A percentile compares a stretch with the other conserved stretches of the same genome.
phyloP scores from a whole-genome alignment of 2,113 vertebrate species.

The Proterorhinus semilunaris region DNA sequence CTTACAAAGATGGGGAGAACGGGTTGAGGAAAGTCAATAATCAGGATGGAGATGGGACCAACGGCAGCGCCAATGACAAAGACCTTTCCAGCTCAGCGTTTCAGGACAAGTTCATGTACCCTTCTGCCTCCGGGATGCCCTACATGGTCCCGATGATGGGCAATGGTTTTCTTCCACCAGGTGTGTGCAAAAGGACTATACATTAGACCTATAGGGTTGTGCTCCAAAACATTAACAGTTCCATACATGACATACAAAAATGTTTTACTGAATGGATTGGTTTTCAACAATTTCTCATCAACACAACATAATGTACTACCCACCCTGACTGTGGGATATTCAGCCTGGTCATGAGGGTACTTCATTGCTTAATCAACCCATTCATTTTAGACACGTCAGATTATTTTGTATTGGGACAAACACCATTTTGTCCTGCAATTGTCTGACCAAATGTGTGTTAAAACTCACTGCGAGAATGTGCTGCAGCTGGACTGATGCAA shows the following conservation, averaged over 20 bases:
- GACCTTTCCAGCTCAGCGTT: conserved; percentile 76
- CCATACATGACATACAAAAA: no score
- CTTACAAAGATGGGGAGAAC: conserved; percentile 75
- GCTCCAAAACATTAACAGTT: no score
- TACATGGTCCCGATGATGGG: conserved; percentile 79
- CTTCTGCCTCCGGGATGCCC: conserved; percentile 74
- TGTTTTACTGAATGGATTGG: no score
- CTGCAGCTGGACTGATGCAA: not conserved
- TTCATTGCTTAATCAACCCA: no score
- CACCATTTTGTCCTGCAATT: not conserved
- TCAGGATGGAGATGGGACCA: conserved; percentile 73
- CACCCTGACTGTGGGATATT: no score
- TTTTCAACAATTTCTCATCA: no score
- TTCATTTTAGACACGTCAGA: no score
- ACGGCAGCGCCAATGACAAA: conserved; percentile 73
- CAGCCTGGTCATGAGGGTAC: no score
- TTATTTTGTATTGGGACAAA: not conserved
- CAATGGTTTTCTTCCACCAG: conserved; percentile 72
- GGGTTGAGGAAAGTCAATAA: conserved; percentile 68
- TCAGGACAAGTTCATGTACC: conserved; percentile 82
- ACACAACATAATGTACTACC: no score
- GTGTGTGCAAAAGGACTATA: conserved; percentile 45
- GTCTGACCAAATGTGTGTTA: not conserved
- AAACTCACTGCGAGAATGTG: not conserved
- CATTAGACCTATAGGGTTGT: no score